Evolutionary conservation across 2,888 invertebrate genomes (phyloP).

Genomic region (Plutella xylostella): DNA sequence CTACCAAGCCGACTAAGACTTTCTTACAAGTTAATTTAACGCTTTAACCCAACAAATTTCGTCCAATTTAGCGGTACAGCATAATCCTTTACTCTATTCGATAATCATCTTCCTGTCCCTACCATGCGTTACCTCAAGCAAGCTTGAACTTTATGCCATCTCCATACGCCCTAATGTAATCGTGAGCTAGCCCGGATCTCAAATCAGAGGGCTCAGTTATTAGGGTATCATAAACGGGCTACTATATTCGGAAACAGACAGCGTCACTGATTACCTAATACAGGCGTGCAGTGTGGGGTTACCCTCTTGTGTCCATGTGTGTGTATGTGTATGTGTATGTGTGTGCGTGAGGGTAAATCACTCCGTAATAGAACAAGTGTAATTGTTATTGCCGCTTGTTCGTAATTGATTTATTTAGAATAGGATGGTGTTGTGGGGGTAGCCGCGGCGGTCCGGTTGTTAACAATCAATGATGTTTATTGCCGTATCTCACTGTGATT

Average conservation of each 20-base stretch:
- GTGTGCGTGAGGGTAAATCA: constrained; percentile 32
- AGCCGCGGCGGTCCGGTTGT: constrained; percentile 9
- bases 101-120: constrained; percentile 25
- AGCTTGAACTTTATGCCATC: too few species aligned
- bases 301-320: too few species aligned
- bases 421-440: constrained; percentile 10
- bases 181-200: too few species aligned
- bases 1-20: too few species aligned
- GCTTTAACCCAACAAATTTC: constrained; percentile 34
- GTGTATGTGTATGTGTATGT: too few species aligned
- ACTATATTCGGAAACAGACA: constrained; percentile 43
- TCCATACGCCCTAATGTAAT: too few species aligned
- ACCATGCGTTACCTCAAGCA: background rate
- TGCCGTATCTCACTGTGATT: background rate
- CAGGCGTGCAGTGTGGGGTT: too few species aligned
- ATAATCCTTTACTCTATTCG: constrained; percentile 29
- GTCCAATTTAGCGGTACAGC: constrained; percentile 34
- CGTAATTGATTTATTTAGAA: constrained; percentile 51
- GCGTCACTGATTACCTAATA: constrained; percentile 44
- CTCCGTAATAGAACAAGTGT: constrained; percentile 52
- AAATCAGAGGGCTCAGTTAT: constrained; percentile 50
- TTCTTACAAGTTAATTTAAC: constrained; percentile 37
- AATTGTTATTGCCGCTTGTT: constrained; percentile 49
- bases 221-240: constrained; percentile 51
- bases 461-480: constrained; percentile 10